Evolutionary conservation across 2,888 invertebrate genomes (phyloP).

Genomic region (Ptychoptera contaminata): DNA sequence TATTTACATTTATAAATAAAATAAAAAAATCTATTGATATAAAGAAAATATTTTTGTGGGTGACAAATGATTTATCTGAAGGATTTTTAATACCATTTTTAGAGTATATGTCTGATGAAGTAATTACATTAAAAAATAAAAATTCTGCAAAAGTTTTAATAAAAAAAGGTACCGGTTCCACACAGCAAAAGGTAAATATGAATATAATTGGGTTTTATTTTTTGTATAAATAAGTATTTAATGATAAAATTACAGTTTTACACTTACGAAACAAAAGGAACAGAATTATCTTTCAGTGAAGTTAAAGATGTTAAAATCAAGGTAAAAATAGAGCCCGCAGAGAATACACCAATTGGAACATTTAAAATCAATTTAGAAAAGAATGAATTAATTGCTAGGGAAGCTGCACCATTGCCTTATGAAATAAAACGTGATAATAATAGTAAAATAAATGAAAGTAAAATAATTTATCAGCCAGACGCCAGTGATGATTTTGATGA

Average conservation of each 20-base stretch:
- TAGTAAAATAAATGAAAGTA: slow-evolving; percentile 37
- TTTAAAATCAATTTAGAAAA: slow-evolving; percentile 30
- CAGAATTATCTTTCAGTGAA: neutral
- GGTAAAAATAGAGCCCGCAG: slow-evolving; percentile 8
- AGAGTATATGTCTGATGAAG: slow-evolving; percentile 25
- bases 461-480: slow-evolving; percentile 62
- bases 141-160: slow-evolving; percentile 18
- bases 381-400: slow-evolving; percentile 27
- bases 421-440: slow-evolving; percentile 27
- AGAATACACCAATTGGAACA: slow-evolving; percentile 16
- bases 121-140: slow-evolving; percentile 19
- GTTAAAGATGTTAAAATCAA: slow-evolving; percentile 1
- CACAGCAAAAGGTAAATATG: slow-evolving; percentile 16
- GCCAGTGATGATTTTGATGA: slow-evolving; percentile 70
- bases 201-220: neutral
- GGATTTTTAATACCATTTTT: slow-evolving; percentile 22
- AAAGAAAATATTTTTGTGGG: slow-evolving; percentile 25
- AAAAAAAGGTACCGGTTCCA: slow-evolving; percentile 22
- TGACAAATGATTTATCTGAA: slow-evolving; percentile 17
- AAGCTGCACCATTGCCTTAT: slow-evolving; percentile 28
- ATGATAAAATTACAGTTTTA: slow-evolving; percentile 14
- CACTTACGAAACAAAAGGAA: slow-evolving; percentile 12
- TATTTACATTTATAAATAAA: slow-evolving; percentile 15
- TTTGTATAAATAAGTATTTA: neutral
- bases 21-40: slow-evolving; percentile 18